phyloP scores from a whole-genome alignment of 2,113 vertebrate species.

The Cheirogaleus medius region DNA sequence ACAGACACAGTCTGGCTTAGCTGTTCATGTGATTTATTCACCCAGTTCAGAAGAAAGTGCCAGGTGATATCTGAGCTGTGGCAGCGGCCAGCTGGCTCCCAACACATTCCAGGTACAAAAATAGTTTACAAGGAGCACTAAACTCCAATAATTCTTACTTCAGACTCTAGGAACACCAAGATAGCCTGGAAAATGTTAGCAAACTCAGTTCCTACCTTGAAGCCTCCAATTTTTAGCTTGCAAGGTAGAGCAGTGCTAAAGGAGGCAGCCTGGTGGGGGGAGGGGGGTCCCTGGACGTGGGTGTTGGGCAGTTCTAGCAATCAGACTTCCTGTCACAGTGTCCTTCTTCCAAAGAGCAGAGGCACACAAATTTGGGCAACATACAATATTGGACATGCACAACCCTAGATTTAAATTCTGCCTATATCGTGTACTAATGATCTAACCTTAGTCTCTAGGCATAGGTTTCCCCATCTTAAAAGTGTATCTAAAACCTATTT shows the following conservation, averaged over 20 bases:
- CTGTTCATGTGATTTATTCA: conserved; percentile 68
- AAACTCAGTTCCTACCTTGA: neutral
- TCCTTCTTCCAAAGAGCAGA: neutral
- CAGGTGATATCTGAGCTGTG: conserved; percentile 75
- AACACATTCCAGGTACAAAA: conserved; percentile 70
- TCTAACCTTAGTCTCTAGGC: neutral
- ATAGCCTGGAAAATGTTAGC: neutral
- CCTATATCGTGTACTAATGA: neutral
- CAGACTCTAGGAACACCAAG: neutral
- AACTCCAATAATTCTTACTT: conserved; percentile 44
- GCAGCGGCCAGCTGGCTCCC: conserved; percentile 64
- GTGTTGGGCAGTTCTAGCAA: neutral
- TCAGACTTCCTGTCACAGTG: neutral
- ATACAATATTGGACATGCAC: neutral
- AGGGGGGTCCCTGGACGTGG: accelerated
- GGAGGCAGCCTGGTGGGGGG: neutral
- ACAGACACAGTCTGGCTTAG: conserved; percentile 75
- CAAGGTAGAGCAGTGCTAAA: neutral
- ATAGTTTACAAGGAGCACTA: conserved; percentile 47
- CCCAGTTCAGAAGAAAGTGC: conserved; percentile 47
- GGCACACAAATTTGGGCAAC: neutral
- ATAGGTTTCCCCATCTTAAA: neutral
- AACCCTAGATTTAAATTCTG: neutral
- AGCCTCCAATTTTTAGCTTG: neutral
- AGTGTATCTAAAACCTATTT: neutral